phyloP scores from a whole-genome alignment of 1,140 invertebrate species.

The Manduca sexta region DNA sequence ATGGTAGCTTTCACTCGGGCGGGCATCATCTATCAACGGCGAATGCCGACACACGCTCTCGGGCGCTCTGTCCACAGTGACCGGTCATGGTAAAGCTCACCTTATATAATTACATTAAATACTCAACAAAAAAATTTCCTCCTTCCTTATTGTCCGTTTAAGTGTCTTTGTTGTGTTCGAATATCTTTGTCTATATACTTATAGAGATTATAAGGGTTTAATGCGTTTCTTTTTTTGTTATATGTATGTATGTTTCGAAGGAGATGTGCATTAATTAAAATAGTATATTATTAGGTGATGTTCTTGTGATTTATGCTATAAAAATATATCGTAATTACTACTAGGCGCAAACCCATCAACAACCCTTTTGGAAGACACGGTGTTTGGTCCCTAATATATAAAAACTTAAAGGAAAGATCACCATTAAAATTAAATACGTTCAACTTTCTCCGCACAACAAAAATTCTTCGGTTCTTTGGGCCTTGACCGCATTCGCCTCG shows the following conservation, averaged over 20 bases:
- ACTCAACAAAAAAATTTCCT: too few relatives aligned
- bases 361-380: too few relatives aligned
- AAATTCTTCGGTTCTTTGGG: slow-evolving; percentile 4
- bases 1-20: slow-evolving; percentile 24
- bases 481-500: slow-evolving; percentile 7
- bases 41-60: slow-evolving; percentile 2
- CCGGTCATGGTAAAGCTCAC: neutral
- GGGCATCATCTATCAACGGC: slow-evolving; percentile 20
- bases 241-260: too few relatives aligned
- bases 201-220: too few relatives aligned
- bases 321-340: neutral
- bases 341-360: neutral
- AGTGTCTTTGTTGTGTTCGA: too few relatives aligned
- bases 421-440: slow-evolving; percentile 1
- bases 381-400: too few relatives aligned
- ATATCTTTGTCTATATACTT: too few relatives aligned
- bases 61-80: slow-evolving; percentile 5
- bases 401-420: slow-evolving; percentile 2
- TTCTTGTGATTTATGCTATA: neutral
- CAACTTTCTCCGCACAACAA: slow-evolving; percentile 9
- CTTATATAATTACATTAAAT: too few relatives aligned
- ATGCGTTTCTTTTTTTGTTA: too few relatives aligned
- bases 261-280: too few relatives aligned
- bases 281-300: neutral
- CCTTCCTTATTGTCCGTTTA: too few relatives aligned